A percentile compares a stretch with the other conserved stretches of the same genome.
Evolutionary conservation across 2,888 invertebrate species (phyloP).

Genomic region (Noctuana brunneofusca): DNA sequence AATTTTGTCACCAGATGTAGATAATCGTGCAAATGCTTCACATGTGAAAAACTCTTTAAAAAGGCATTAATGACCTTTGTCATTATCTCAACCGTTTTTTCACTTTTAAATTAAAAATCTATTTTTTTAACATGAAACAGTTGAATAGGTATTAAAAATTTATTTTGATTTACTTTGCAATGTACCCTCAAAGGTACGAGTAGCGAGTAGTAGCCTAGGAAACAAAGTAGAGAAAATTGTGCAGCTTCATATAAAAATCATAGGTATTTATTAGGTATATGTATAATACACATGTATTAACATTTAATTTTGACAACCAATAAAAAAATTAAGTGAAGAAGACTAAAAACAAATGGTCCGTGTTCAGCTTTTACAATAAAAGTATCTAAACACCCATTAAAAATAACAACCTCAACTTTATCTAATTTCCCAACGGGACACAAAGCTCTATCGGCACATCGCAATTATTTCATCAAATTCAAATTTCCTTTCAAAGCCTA

Average conservation of each 20-base stretch:
- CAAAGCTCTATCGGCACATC: background rate
- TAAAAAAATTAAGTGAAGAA: background rate
- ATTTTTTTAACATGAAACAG: too few species aligned
- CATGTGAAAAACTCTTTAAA: too few species aligned
- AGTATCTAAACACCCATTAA: background rate
- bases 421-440: slow-evolving; percentile 1
- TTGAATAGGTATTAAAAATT: background rate
- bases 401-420: slow-evolving; percentile 2
- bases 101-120: too few species aligned
- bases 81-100: too few species aligned
- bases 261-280: too few species aligned
- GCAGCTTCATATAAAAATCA: too few species aligned
- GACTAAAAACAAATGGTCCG: too few species aligned
- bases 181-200: slow-evolving; percentile 12
- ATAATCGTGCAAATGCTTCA: too few species aligned
- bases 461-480: slow-evolving; percentile 16
- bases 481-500: slow-evolving; percentile 11
- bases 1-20: too few species aligned
- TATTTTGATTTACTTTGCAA: slow-evolving; percentile 8
- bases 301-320: background rate
- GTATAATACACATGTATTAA: too few species aligned
- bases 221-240: slow-evolving; percentile 9
- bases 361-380: too few species aligned
- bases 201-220: background rate
- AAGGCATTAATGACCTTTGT: too few species aligned